phyloP scores from a whole-genome alignment of 1,140 invertebrate genomes.

The Aphelenchoides fujianensis region DNA sequence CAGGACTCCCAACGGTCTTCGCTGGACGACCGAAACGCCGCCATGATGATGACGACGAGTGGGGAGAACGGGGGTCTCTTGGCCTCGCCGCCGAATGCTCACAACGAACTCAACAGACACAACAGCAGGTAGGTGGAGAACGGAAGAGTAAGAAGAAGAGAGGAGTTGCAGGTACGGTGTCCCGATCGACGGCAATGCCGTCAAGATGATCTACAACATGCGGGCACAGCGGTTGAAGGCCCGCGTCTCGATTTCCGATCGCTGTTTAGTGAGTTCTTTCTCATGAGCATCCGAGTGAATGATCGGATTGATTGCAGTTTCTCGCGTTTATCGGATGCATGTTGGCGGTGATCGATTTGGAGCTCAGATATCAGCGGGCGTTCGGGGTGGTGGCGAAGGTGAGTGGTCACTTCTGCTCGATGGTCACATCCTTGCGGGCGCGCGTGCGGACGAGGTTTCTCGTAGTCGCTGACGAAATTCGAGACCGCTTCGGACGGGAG shows the following conservation, averaged over 20 bases:
- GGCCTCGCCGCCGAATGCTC: constrained; percentile 20
- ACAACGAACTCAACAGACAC: constrained; percentile 32
- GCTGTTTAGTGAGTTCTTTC: constrained; percentile 37
- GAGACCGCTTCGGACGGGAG: background rate
- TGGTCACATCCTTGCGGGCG: background rate
- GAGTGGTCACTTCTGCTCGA: constrained; percentile 9
- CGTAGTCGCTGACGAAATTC: background rate
- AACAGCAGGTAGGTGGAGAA: constrained; percentile 34
- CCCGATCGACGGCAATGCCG: constrained; percentile 51
- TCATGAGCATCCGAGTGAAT: background rate
- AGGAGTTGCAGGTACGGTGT: constrained; percentile 51
- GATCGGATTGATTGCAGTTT: constrained; percentile 2
- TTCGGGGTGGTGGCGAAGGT: constrained; percentile 47
- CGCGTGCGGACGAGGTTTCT: background rate
- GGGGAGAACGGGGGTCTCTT: constrained; percentile 25
- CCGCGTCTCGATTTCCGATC: constrained; percentile 49
- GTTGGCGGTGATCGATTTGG: constrained; percentile 49
- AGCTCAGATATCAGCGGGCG: constrained; percentile 45
- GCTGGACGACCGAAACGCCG: constrained; percentile 22
- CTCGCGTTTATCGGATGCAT: constrained; percentile 45
- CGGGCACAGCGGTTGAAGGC: constrained; percentile 55
- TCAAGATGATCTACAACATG: constrained; percentile 62
- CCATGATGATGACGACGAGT: background rate
- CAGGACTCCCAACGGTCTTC: constrained; percentile 14
- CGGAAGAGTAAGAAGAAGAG: constrained; percentile 42